phyloP scores from a whole-genome alignment of 2,888 invertebrate genomes.

The Pristionchus entomophagus region DNA sequence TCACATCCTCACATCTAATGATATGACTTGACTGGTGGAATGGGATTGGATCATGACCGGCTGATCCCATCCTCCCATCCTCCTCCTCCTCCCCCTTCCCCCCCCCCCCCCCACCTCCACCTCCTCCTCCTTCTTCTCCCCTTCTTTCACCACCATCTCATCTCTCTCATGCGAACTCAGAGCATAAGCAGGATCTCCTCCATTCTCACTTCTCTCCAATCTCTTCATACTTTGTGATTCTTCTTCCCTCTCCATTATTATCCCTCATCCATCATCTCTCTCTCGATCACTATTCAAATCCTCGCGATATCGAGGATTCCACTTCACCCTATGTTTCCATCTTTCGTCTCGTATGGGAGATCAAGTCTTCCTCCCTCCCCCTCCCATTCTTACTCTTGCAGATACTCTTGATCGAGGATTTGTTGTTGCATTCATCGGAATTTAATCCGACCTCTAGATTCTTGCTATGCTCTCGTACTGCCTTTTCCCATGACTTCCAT shows the following conservation, averaged over 20 bases:
- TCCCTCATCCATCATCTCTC: neutral
- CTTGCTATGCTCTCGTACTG: slow-evolving; percentile 22
- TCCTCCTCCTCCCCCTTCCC: slow-evolving; percentile 14
- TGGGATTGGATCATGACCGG: slow-evolving; percentile 10
- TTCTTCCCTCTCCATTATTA: neutral
- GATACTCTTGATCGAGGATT: neutral
- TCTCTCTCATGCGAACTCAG: neutral
- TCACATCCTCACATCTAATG: neutral
- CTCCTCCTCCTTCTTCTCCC: neutral
- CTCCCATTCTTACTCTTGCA: slow-evolving; percentile 19
- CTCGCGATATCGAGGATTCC: neutral
- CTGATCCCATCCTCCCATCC: neutral
- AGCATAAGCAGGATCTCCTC: slow-evolving; percentile 2
- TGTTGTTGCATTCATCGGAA: too few relatives aligned
- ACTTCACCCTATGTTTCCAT: neutral
- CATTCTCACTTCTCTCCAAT: slow-evolving; percentile 26
- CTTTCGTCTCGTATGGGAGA: neutral
- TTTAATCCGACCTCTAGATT: neutral
- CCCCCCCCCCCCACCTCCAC: too few relatives aligned
- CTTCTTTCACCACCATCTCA: neutral
- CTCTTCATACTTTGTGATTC: neutral
- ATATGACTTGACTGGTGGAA: slow-evolving; percentile 20
- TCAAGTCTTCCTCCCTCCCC: slow-evolving; percentile 25
- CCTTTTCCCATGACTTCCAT: slow-evolving; percentile 22
- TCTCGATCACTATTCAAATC: neutral